Evolutionary conservation across 2,797 vertebrate species (phyloP), one percentile per base, ranked within the genome.

Genomic region (Hydrophis major): DNA sequence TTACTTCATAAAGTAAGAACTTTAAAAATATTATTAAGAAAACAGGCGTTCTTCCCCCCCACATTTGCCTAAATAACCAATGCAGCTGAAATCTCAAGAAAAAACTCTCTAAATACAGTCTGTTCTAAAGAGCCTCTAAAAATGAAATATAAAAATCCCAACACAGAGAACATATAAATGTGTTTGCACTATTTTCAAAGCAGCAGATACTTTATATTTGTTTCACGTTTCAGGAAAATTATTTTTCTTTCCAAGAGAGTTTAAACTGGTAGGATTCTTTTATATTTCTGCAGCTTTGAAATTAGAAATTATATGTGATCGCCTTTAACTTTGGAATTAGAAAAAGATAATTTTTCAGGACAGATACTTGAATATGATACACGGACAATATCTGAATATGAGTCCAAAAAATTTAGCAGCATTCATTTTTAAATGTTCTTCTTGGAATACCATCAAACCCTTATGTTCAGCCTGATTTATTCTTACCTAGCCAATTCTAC

Each of bases 101-200:
- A 53, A 92, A 6, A 55, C 0, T 95, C 90, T 56, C 32, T 90
- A 74, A 94, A 91, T 88, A 92, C 27, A 13, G 59, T 10, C 87
- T 91, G 55, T 59, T 94, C 88, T 90, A 94, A 94, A 95, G 42
- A 0, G 2, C 50, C 50, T 94, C 90, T 90, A 94, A 94, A 95
- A 59, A 0, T 2, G 47, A 47, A 2, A 59, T 91, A 90, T 59
- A 83, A 42, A 78, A 56, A 90, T 78, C 32, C 0, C 6, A 86
- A 0, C 13, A 53, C 13, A 92, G 22, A 88, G 55, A 95, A 92
- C 93, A 89, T 16, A 78, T 5, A 50, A 57, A 22, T 3, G 22
- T 89, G 50, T 95, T 93, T 92, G 20, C 5, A 18, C 63, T 92
- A 93, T 25, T 88, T 87, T 69, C n/a, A 57, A 6, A 25, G 37